Percentiles rank a stretch among this genome's conserved stretches.
Conservation (phyloP, 2,113 vertebrate species). For the Atractosteus spatula region DNA sequence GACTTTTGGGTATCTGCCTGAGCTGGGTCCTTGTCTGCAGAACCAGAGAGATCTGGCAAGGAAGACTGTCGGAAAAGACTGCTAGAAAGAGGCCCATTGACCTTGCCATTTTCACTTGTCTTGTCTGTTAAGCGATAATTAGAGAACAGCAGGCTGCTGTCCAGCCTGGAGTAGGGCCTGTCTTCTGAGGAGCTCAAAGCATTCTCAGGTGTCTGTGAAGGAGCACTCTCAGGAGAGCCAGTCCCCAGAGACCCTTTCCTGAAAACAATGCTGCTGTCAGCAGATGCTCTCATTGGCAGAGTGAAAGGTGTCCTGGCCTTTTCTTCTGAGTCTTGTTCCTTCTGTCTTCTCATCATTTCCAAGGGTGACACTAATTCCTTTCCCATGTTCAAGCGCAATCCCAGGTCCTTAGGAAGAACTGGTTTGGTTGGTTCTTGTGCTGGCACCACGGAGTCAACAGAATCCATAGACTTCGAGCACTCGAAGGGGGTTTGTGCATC, state of each 20-base stretch:
- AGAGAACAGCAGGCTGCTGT: conserved; percentile 78
- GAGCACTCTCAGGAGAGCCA: conserved; percentile 34
- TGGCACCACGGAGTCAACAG: accelerated
- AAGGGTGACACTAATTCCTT: conserved; percentile 54
- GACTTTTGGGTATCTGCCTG: not conserved
- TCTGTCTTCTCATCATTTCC: conserved; percentile 57
- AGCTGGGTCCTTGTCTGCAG: not conserved
- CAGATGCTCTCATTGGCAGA: conserved; percentile 22
- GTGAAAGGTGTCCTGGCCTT: conserved; percentile 9
- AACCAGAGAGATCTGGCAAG: conserved; percentile 40
- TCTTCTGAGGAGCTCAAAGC: not conserved
- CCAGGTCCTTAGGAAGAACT: conserved; percentile 50
- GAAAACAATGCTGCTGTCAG: conserved; percentile 40
- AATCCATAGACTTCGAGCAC: not conserved
- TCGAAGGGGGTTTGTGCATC: not conserved
- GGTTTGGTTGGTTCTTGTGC: conserved; percentile 21
- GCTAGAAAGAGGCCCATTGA: conserved; percentile 7
- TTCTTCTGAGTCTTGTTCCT: not conserved
- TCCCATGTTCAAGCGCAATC: conserved; percentile 37
- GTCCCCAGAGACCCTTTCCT: conserved; percentile 48
- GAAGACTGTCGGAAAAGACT: conserved; percentile 41
- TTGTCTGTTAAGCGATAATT: conserved; percentile 34
- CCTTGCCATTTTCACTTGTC: conserved; percentile 37
- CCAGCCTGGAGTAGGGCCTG: conserved; percentile 72
- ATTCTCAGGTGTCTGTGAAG: conserved; percentile 53